A percentile compares a stretch with the other conserved stretches of the same genome.
Conservation (phyloP, 2,888 invertebrate genomes). For the Nysson spinosus region DNA sequence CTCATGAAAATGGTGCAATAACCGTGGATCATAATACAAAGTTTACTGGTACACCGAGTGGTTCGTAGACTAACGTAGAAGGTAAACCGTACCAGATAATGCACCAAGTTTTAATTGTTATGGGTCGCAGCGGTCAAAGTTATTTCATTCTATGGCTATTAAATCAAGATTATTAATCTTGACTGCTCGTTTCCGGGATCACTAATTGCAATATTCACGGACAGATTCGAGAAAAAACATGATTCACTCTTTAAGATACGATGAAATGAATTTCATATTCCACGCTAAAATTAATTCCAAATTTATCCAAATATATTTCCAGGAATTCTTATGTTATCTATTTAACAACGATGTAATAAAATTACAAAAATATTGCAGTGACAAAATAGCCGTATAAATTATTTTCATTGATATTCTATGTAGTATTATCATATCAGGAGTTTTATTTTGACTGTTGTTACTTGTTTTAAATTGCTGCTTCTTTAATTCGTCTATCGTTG, state of each 20-base stretch:
- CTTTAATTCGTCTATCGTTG: too few relatives aligned
- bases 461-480: not conserved
- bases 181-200: conserved; percentile 24
- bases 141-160: conserved; percentile 52
- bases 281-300: too few relatives aligned
- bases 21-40: conserved; percentile 68
- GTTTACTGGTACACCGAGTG: conserved; percentile 55
- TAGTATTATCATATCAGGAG: too few relatives aligned
- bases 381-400: too few relatives aligned
- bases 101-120: conserved; percentile 71
- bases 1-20: conserved; percentile 41
- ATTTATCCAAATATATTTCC: not conserved
- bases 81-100: conserved; percentile 50
- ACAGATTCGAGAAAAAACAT: too few relatives aligned
- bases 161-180: conserved; percentile 56
- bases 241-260: too few relatives aligned
- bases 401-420: too few relatives aligned
- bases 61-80: conserved; percentile 27
- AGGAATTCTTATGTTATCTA: too few relatives aligned
- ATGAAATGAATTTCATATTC: too few relatives aligned
- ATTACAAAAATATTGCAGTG: too few relatives aligned
- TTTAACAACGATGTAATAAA: too few relatives aligned
- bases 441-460: not conserved
- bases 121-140: conserved; percentile 55
- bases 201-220: conserved; percentile 3